These are phyloP conservation scores for Carabus problematicus DNA, from an alignment of 2,888 invertebrate species.

Conservation along the genomic window DNA sequence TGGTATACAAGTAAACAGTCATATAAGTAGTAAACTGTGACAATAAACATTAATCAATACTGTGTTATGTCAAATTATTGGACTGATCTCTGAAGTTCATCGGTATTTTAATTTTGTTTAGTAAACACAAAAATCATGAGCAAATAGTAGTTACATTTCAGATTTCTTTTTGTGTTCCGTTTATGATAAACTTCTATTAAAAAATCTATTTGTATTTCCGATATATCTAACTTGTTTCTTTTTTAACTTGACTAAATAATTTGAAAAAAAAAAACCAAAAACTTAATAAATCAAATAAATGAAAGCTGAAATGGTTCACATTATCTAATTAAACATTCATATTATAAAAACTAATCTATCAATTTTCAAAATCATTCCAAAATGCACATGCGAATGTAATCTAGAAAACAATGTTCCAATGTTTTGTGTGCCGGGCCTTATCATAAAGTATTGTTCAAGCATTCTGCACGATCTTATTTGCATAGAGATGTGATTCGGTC, in stretches of 20 bases:
- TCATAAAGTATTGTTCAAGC: constrained; percentile 22
- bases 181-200: neutral
- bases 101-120: constrained; percentile 24
- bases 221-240: constrained; percentile 10
- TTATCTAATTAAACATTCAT: constrained; percentile 30
- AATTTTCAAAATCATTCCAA: constrained; percentile 31
- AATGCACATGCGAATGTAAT: constrained; percentile 40
- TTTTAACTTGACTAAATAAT: neutral
- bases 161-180: constrained; percentile 34
- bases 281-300: constrained; percentile 22
- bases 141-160: constrained; percentile 31
- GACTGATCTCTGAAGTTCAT: constrained; percentile 11
- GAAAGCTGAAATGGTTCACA: constrained; percentile 41
- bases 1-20: neutral
- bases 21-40: constrained; percentile 20
- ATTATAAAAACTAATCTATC: constrained; percentile 25
- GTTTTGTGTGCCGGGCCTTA: constrained; percentile 3
- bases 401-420: constrained; percentile 24
- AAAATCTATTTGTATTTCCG: neutral
- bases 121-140: constrained; percentile 29
- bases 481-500: too few species aligned
- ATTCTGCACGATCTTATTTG: constrained; percentile 13
- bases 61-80: constrained; percentile 22
- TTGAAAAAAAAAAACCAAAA: constrained; percentile 1
- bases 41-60: constrained; percentile 25